Base-by-base conservation (phyloP, 2,113 vertebrate genomes). In the Oplegnathus fasciatus region DNA sequence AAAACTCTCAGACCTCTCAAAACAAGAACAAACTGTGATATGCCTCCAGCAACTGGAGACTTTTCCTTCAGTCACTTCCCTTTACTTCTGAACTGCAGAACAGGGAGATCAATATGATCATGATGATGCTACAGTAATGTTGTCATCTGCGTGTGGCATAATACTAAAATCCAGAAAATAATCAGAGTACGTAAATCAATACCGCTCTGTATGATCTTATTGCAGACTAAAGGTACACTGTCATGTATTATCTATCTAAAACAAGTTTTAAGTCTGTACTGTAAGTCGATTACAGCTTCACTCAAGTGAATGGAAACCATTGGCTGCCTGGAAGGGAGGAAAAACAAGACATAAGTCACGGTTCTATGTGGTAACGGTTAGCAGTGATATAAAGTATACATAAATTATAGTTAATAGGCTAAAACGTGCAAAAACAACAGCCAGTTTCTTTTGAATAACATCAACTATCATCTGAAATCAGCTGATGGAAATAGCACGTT, bases 11-110 rank as follows among this genome's bases (percentile, higher is more conserved):
- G 17, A 42, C 48, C 24, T 54, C 22, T 52, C 24, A 78, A 24
- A 77, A 67, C 11, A 44, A 65, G 48, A 73, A 65, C 48, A 55
- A 72, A 57, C 18, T 65, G 26, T 55, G 62, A 65, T 73, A 32
- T 26, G 22, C 50, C 40, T 44, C 50, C 1, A 32, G 69, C 50
- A 34, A 65, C 26, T 81, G 15, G 34, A 65, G 48, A 81, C 5
- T 34, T 58, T 22, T 54, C 20, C 10, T 30, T 64, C 24, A 18
- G 60, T 66, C 28, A 44, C 60, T 44, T 54, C 11, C 4, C 30
- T 48, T 79, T 26, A 26, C 40, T 46, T 46, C 1, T 40, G 5
- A 58, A 37, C 15, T 50, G 40, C 40, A 30, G 2, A 62, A 57
- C 50, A 26, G 69, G 18, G 20, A 52, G 32, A 80, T 58, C 57